Base-by-base conservation (phyloP, 1,140 invertebrate species). In the Platyscapa corneri region DNA sequence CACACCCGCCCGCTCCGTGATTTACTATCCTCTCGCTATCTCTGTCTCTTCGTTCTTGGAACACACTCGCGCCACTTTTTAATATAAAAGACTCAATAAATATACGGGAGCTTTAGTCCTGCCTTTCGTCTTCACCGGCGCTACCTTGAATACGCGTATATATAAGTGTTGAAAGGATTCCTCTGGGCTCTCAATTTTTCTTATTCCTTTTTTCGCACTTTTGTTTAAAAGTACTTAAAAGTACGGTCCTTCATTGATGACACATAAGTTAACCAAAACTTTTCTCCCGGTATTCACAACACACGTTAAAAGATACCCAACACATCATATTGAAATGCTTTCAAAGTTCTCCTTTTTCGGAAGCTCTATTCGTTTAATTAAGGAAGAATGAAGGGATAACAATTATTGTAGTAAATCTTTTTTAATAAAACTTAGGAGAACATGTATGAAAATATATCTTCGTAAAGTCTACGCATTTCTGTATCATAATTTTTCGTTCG, bases 41-140 rank as follows among this genome's bases (percentile, higher is more conserved):
- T 42, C 49, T 49, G 49, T 65, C 82, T 85, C 74, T 64, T 64
- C 32, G 49, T 34, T 74, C 80, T 87, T 76, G 64, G 60, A 78
- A 53, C 67, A 70, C 53, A 49, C 83, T 86, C 75, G 49, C 37
- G 82, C 65, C 83, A 72, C 86, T 89, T 89, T 86, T 89, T 88
- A 89, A 91, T 89, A 89, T 88, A 87, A 89, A 89, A 87, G 88
- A 88, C 88, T 89, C 86, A 77, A 89, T 91, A 91, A 90, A 90
- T 89, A 90, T 88, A 87, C 70, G 27, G 79, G 77, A 65, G 67
- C 53, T 53, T 79, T 72, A 49, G 75, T 30, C 79, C 80, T 78
- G 75, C 42, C 85, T 83, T 83, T 82, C 60, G 1, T 42, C 78
- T 65, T 77, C 42, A 27, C 53, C 42, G 30, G 27, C 76, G 18